Percentiles rank a stretch among this genome's conserved stretches.
phyloP scores from a whole-genome alignment of 2,888 invertebrate genomes.

The Drosophila eohydei region DNA sequence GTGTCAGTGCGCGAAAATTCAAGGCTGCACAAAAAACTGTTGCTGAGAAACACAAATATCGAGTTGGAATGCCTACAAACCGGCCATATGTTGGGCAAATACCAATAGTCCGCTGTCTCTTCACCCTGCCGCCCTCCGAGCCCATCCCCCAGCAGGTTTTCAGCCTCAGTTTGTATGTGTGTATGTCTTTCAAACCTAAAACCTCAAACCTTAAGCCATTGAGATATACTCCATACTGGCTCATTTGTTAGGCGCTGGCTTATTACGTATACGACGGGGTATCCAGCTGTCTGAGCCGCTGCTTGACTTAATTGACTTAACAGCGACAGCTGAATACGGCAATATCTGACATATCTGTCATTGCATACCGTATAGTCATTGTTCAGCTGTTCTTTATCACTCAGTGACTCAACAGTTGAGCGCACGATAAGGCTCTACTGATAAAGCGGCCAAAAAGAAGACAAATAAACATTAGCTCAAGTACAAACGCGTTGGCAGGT shows the following conservation, averaged over 20 bases:
- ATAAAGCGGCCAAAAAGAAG: conserved; percentile 26
- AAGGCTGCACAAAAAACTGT: conserved; percentile 58
- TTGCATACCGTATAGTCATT: conserved; percentile 14
- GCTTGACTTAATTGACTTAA: conserved; percentile 50
- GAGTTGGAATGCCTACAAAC: conserved; percentile 39
- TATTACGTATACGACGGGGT: conserved; percentile 61
- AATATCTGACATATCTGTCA: conserved; percentile 5
- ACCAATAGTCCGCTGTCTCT: conserved; percentile 29
- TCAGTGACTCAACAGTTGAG: conserved; percentile 71
- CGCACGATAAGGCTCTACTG: conserved; percentile 59
- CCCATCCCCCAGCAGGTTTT: background rate
- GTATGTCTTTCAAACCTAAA: background rate
- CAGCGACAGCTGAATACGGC: conserved; percentile 24
- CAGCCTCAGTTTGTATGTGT: background rate
- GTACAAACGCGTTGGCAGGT: conserved; percentile 22
- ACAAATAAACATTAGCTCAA: conserved; percentile 12
- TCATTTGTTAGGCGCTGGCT: conserved; percentile 48
- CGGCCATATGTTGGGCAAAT: conserved; percentile 69
- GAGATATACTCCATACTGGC: conserved; percentile 18
- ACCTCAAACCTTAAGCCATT: conserved; percentile 15
- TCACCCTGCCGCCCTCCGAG: background rate
- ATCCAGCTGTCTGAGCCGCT: conserved; percentile 39
- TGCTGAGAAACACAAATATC: conserved; percentile 33
- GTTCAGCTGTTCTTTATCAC: conserved; percentile 4
- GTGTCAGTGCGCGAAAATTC: conserved; percentile 71